These are phyloP conservation scores for Malthinus flaveolus DNA, from an alignment of 2,888 invertebrate genomes.

Conservation along the genomic window DNA sequence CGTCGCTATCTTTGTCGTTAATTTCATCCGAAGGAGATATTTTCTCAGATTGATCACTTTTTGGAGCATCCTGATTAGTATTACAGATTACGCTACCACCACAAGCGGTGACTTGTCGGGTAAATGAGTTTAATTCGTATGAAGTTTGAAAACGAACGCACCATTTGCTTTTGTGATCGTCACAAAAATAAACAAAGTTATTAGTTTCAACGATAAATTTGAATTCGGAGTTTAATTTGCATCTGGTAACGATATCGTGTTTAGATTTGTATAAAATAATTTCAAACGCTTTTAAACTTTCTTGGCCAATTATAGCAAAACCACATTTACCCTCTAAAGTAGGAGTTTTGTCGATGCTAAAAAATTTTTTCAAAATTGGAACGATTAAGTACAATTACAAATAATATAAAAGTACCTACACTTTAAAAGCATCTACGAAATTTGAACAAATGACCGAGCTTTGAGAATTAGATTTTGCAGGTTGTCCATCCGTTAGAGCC, in stretches of 20 bases:
- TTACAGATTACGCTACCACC: conserved; percentile 4
- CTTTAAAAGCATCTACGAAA: conserved; percentile 42
- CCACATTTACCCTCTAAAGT: conserved; percentile 52
- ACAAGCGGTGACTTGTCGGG: conserved; percentile 26
- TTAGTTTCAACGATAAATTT: conserved; percentile 39
- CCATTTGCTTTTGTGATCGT: conserved; percentile 46
- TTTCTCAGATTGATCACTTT: background rate
- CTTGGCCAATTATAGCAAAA: conserved; percentile 53
- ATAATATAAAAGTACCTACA: conserved; percentile 17
- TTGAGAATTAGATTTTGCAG: conserved; percentile 28
- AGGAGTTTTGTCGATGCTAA: conserved; percentile 46
- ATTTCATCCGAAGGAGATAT: background rate
- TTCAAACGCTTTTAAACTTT: conserved; percentile 41
- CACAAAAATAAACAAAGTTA: conserved; percentile 44
- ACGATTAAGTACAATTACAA: background rate
- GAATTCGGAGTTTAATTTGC: conserved; percentile 37
- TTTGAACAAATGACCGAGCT: conserved; percentile 41
- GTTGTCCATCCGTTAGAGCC: conserved; percentile 18
- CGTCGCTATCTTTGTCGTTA: conserved; percentile 24
- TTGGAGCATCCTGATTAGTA: background rate
- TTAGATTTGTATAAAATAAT: conserved; percentile 50
- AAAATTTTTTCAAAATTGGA: conserved; percentile 13
- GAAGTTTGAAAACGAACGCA: conserved; percentile 42
- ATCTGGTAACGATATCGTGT: conserved; percentile 45
- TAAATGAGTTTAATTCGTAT: conserved; percentile 40